phyloP scores from a whole-genome alignment of 1,140 invertebrate species.

The Mercenaria mercenaria region DNA sequence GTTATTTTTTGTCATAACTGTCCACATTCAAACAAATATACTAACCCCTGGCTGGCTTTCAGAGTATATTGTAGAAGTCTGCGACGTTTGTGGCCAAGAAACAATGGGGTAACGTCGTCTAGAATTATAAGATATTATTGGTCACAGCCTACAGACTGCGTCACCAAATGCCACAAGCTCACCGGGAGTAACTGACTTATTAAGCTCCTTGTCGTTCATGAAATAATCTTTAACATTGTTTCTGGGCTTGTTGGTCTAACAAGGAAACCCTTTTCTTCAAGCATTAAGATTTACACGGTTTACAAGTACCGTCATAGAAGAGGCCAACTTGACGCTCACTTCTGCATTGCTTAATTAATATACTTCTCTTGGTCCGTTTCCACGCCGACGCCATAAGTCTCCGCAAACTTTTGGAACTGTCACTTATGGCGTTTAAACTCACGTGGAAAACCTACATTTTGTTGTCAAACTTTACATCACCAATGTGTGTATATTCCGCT shows the following conservation, averaged over 20 bases:
- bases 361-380: conserved; percentile 97
- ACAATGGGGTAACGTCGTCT: too few species aligned
- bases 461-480: conserved; percentile 94
- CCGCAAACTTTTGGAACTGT: conserved; percentile 97
- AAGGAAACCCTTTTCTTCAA: conserved; percentile 98
- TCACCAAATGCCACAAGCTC: conserved; percentile 94
- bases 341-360: conserved; percentile 96
- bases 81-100: too few species aligned
- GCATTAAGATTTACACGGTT: conserved; percentile 96
- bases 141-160: conserved; percentile 88
- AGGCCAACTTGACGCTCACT: too few species aligned
- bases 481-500: conserved; percentile 18
- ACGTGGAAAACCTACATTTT: conserved; percentile 90
- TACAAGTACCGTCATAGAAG: too few species aligned
- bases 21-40: too few species aligned
- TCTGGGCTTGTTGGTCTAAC: conserved; percentile 99
- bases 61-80: too few species aligned
- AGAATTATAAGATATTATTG: too few species aligned
- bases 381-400: conserved; percentile 96
- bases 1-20: too few species aligned
- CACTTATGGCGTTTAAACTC: conserved; percentile 92
- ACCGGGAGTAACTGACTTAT: conserved; percentile 93
- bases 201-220: conserved; percentile 96
- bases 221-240: conserved; percentile 98
- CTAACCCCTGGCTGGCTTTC: too few species aligned